Conservation (phyloP, 2,797 vertebrate genomes). For the Bradypodion pumilum region DNA sequence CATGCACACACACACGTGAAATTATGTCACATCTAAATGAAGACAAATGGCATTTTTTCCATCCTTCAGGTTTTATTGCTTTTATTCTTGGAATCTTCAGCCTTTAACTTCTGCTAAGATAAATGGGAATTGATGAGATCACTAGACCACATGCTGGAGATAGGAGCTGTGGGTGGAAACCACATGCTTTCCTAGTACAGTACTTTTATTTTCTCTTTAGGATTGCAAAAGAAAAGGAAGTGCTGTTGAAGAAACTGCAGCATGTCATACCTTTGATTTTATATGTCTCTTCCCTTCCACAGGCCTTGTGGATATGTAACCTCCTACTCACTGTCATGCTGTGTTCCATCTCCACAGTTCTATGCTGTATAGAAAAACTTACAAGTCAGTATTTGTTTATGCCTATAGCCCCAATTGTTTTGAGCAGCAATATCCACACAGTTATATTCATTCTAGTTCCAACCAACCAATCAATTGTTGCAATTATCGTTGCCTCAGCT, state of each 20-base stretch:
- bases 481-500: background rate
- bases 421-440: background rate
- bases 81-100: slow-evolving; percentile 42
- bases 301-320: background rate
- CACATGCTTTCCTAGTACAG: slow-evolving; percentile 19
- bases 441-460: background rate
- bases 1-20: background rate
- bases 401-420: background rate
- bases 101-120: slow-evolving; percentile 54
- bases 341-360: background rate
- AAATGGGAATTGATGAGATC: slow-evolving; percentile 48
- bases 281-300: background rate
- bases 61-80: background rate
- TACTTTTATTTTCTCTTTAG: slow-evolving; percentile 2
- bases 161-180: background rate
- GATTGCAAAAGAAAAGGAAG: background rate
- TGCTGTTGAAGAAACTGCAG: background rate
- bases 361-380: background rate
- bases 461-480: background rate
- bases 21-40: background rate
- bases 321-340: too few relatives aligned
- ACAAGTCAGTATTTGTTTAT: background rate
- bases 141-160: background rate
- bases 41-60: background rate
- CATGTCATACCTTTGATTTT: background rate